Base-by-base conservation (phyloP, 2,888 invertebrate species). In the Erynnis tages region DNA sequence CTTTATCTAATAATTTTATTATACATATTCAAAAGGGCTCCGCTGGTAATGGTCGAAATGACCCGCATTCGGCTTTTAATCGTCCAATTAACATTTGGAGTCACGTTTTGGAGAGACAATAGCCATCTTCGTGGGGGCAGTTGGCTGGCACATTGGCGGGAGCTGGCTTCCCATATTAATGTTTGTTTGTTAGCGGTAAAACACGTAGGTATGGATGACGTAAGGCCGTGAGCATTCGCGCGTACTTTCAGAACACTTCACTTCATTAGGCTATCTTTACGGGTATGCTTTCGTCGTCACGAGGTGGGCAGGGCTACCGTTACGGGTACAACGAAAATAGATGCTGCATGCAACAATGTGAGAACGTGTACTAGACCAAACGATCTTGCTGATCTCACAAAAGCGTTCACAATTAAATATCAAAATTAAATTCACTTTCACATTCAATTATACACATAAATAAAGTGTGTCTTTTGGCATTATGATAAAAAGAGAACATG, bases 21-120 rank as follows among this genome's bases (percentile, higher is more conserved):
- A 86, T 88, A 89, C 87, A 88, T 88, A 89, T 89, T 89, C 89
- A 89, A 89, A 89, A 83, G 84, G 85, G 84, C 84, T 80, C 65
- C 75, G 66, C 67, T 65, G 63, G 85, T 87, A 87, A 89, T 87
- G 88, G 82, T 73, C 68, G 73, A 82, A 87, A 87, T 89, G 89
- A 89, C 89, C 89, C 86, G 89, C 85, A 89, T 89, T 89, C 81
- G 79, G 77, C 66, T 88, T 89, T 87, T 89, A 89, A 88, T 89
- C 76, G 84, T 76, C 79, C 87, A 89, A 89, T 89, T 88, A 89
- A 87, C 85, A 86, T 88, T 85, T 85, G 74, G 75, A 89, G 89
- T 89, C 89, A 89, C 89, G 89, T 89, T 83, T 81, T 76, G 69
- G 73, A 82, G 80, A 87, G 88, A 89, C 89, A 89, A 89, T 89